Evolutionary conservation across 2,888 invertebrate genomes (phyloP).

Genomic region (Microchrysa polita): DNA sequence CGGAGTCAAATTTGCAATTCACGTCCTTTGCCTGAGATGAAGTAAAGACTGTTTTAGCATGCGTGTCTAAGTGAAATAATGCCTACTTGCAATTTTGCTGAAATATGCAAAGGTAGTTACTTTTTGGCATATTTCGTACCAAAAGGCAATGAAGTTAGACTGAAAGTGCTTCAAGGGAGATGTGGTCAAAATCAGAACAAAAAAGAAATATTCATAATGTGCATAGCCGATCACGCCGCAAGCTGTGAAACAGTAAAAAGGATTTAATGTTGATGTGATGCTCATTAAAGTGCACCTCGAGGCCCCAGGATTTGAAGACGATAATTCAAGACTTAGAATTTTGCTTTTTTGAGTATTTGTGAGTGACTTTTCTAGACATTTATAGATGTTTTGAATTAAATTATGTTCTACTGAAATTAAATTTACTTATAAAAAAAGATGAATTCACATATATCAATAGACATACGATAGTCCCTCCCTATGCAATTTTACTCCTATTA

Average conservation of each 20-base stretch:
- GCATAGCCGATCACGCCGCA: constrained; percentile 1
- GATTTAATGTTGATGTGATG: constrained; percentile 27
- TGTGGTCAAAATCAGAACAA: not conserved
- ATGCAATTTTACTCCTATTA: no score
- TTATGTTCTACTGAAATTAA: no score
- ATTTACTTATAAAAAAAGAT: no score
- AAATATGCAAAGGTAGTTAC: not conserved
- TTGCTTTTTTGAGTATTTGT: no score
- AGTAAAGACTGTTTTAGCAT: not conserved
- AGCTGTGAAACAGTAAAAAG: constrained; percentile 44
- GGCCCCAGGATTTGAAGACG: constrained; percentile 20
- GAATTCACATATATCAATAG: no score
- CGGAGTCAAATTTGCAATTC: constrained; percentile 7
- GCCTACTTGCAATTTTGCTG: not conserved
- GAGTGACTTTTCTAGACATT: no score
- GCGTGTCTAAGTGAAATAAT: constrained; percentile 40
- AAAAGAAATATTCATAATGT: not conserved
- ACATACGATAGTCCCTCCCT: no score
- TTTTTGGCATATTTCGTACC: not conserved
- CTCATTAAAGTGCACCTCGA: constrained; percentile 1
- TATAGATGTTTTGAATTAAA: no score
- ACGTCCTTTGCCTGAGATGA: constrained; percentile 2
- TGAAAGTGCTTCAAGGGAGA: not conserved
- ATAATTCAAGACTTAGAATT: no score
- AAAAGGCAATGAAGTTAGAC: not conserved